Base-by-base conservation (phyloP, 1,140 invertebrate genomes). In the Teleopsis dalmanni region DNA sequence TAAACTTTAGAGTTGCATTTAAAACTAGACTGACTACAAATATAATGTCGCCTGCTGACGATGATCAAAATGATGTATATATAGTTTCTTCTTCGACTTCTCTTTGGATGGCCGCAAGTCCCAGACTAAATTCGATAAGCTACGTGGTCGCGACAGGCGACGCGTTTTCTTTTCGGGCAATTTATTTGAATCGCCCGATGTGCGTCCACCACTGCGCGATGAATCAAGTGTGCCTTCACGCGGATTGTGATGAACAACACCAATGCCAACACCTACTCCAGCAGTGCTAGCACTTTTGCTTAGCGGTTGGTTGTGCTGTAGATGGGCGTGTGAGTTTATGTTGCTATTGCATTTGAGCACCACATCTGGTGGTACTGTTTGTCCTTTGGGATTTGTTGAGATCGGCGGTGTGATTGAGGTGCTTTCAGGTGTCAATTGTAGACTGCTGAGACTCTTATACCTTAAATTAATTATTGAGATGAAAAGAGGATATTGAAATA, bases 71-170 rank as follows among this genome's bases (percentile, higher is more conserved):
- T 70, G 67, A 53, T 70, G 67, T 33, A 70, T 65, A 47, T 70
- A 70, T 46, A 70, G 57, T 51, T 79, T 78, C 56, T 76, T 76
- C 70, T 79, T 79, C 50, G 73, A 68, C 54, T 76, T 78, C 65
- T 72, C 65, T 71, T 78, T 78, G 57, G 75, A 73, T 59, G 76
- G 78, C 54, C 82, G 77, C 47, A 85, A 68, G 64, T 87, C 85
- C 86, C 87, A 91, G 34, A 91, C 87, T 53, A 92, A 76, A 75
- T 91, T 91, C 33, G 87, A 90, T 58, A 91, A 75, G 48, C 87
- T 91, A 53, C 86, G 80, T 10, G 88, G 87, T 68, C 85, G 78
- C 47, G 83, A 85, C 50, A 87, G 61, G 55, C 82, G 81, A 53
- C 84, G 75, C 40, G 83, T 86, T 66, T 87, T 79, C 62, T 89